Base-by-base conservation (phyloP, 2,113 vertebrate genomes). In the Gymnogyps californianus region DNA sequence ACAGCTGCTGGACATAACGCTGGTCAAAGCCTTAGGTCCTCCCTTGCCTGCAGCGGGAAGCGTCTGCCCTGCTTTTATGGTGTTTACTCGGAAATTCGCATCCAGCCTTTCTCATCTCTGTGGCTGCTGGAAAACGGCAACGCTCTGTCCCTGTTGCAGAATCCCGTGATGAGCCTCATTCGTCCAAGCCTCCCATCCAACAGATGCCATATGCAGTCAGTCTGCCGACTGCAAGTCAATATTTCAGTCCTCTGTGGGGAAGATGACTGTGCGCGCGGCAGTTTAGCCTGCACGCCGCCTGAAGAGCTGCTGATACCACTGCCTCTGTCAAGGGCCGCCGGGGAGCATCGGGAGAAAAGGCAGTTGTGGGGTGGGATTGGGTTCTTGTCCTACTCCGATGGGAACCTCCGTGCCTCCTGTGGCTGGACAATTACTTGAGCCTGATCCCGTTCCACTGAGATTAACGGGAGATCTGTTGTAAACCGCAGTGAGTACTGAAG, bases 81-180 rank as follows among this genome's bases (percentile, higher is more conserved):
- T 36, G 42, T 38, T 79, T 87, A 76, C 55, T 91, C 36, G 59
- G 96, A 89, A 74, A 81, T 93, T 89, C 49, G 20, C 38, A 97
- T 36, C 81, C 64, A 91, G 66, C 74, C 69, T 89, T 94, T 85
- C 74, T 91, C 61, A 77, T 94, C 54, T 92, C 80, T 89, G 59
- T 89, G 92, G 93, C 77, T 94, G 52, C 77, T 70, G 55, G 78
- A 72, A 97, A 93, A 44, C 31, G 54, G 54, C 69, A 70, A 78
- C 54, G 74, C 89, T 78, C 96, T 94, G 96, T 91, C 59, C 57
- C 81, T 72, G 28, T 47, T 64, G 64, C 55, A 91, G 88, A 83
- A 85, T 75, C 71, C 88, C 44, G 71, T 64, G 87, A 96, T 74
- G 88, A 96, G 83, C 86, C 79, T 90, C 38, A n/a, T 89, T 91